Percentiles rank a stretch among this genome's conserved stretches.
Conservation (phyloP, 2,797 vertebrate genomes). For the Eulemur coronatus region DNA sequence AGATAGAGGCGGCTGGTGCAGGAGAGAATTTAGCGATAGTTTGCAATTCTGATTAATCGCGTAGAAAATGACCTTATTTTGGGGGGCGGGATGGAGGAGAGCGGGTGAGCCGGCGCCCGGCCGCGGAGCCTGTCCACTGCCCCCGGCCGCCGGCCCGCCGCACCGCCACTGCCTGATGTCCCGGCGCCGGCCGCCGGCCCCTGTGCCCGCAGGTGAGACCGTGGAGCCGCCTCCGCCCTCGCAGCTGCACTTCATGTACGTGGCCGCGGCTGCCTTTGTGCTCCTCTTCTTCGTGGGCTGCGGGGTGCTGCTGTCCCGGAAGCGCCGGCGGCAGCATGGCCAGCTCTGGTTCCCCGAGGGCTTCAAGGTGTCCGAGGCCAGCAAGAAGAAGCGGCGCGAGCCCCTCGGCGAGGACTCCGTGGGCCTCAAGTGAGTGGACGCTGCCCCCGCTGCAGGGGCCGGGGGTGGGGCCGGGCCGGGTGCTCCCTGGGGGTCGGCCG, state of each 20-base stretch:
- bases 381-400: conserved; percentile 98
- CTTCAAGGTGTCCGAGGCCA: conserved; percentile 96
- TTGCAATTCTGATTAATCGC: conserved; percentile 97
- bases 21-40: conserved; percentile 94
- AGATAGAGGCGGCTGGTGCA: conserved; percentile 90
- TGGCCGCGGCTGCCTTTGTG: conserved; percentile 87
- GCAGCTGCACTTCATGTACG: conserved; percentile 90
- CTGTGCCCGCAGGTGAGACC: conserved; percentile 87
- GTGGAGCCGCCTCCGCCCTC: conserved; percentile 76
- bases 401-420: conserved; percentile 98
- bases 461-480: not conserved
- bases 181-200: conserved; percentile 69
- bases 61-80: conserved; percentile 91
- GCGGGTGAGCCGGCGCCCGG: conserved; percentile 66
- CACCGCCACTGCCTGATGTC: conserved; percentile 76
- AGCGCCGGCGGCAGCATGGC: conserved; percentile 96
- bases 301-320: conserved; percentile 94
- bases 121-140: conserved; percentile 79
- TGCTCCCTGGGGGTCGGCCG: not conserved
- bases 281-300: conserved; percentile 90
- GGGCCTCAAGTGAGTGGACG: conserved; percentile 94
- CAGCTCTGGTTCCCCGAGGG: conserved; percentile 99
- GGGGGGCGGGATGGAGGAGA: conserved; percentile 76
- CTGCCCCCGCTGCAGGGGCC: fast-evolving
- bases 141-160: conserved; percentile 70